A percentile compares a stretch with the other conserved stretches of the same genome.
phyloP scores from a whole-genome alignment of 1,140 invertebrate genomes.

The Monochamus saltuarius region DNA sequence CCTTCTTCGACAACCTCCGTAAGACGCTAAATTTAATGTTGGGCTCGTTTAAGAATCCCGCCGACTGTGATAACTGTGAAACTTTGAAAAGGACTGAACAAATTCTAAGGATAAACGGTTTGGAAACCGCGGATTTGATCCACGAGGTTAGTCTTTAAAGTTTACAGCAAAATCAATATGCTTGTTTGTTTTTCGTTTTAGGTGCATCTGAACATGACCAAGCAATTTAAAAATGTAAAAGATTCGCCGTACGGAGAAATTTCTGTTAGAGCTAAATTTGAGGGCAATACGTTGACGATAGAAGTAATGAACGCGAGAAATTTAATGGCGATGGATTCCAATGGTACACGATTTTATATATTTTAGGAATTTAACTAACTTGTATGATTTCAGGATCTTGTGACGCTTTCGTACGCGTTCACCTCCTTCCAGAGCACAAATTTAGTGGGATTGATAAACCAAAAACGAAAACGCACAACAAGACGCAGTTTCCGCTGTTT shows the following conservation, averaged over 20 bases:
- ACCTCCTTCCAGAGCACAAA: conserved; percentile 80
- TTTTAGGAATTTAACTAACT: conserved; percentile 1
- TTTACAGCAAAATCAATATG: conserved; percentile 2
- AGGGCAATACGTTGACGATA: conserved; percentile 64
- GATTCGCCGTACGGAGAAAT: conserved; percentile 68
- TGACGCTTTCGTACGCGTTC: conserved; percentile 89
- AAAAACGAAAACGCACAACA: conserved; percentile 89
- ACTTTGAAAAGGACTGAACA: conserved; percentile 68
- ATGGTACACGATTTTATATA: conserved; percentile 61
- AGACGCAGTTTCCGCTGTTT: conserved; percentile 89
- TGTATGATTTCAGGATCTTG: conserved; percentile 54
- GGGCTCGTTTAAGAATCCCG: conserved; percentile 81
- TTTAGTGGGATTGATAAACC: conserved; percentile 71
- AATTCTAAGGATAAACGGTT: conserved; percentile 75
- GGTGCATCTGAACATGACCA: conserved; percentile 52
- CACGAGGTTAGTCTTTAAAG: conserved; percentile 58
- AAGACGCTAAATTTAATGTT: conserved; percentile 82
- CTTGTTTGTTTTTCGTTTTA: conserved; percentile 15
- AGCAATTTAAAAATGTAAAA: conserved; percentile 63
- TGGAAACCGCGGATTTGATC: conserved; percentile 84
- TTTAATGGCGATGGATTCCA: conserved; percentile 82
- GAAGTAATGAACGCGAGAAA: conserved; percentile 89
- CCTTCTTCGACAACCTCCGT: conserved; percentile 87
- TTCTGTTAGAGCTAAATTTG: conserved; percentile 68
- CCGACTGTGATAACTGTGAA: conserved; percentile 55